These are phyloP conservation scores for Lordiphosa collinella DNA, from an alignment of 1,140 invertebrate genomes.

Conservation along the genomic window DNA sequence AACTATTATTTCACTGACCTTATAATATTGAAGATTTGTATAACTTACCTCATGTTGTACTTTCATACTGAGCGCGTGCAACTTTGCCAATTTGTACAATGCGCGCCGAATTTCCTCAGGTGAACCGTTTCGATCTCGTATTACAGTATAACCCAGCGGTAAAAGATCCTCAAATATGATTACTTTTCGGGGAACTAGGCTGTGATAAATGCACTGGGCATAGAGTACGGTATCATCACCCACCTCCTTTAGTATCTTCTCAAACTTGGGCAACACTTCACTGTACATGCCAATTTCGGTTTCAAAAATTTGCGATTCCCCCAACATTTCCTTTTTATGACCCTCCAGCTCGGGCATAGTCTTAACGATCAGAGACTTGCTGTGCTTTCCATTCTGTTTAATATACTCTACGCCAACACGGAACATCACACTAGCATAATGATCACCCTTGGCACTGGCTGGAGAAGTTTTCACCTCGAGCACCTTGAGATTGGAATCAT, in stretches of 20 bases:
- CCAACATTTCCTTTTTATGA: constrained; percentile 52
- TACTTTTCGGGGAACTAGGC: constrained; percentile 39
- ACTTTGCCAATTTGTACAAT: constrained; percentile 46
- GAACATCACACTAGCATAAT: constrained; percentile 74
- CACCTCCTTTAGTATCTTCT: constrained; percentile 32
- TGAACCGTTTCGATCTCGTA: constrained; percentile 28
- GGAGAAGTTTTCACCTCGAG: constrained; percentile 37
- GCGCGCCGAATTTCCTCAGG: constrained; percentile 33
- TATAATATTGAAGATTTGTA: neutral
- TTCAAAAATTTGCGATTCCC: constrained; percentile 39
- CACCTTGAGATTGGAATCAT: constrained; percentile 24
- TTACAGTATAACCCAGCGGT: constrained; percentile 25
- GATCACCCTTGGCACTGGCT: constrained; percentile 61
- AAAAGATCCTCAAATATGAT: constrained; percentile 62
- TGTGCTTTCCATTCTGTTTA: neutral
- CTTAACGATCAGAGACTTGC: constrained; percentile 60
- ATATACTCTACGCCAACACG: constrained; percentile 30
- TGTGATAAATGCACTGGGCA: constrained; percentile 40
- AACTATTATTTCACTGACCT: neutral
- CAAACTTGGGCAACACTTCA: constrained; percentile 48
- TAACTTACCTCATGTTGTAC: constrained; percentile 26
- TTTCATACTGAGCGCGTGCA: constrained; percentile 54
- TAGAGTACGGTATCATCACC: constrained; percentile 36
- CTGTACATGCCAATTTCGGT: constrained; percentile 65
- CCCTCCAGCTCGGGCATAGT: constrained; percentile 64